These are phyloP conservation scores for Agonopterix arenella DNA, from an alignment of 2,888 invertebrate species.

Conservation along the genomic window DNA sequence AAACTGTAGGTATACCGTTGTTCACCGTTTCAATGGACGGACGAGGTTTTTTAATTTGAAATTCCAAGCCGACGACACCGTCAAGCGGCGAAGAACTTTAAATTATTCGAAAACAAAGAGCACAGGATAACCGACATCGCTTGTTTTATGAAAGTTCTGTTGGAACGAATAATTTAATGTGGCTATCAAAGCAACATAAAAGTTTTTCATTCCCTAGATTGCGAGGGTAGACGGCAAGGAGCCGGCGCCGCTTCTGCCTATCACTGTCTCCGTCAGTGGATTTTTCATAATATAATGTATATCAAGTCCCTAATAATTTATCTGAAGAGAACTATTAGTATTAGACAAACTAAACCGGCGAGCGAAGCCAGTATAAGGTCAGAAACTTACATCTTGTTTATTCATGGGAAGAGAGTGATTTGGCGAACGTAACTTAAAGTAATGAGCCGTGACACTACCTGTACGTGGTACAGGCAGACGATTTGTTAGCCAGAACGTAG, in stretches of 20 bases:
- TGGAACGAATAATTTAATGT: constrained; percentile 33
- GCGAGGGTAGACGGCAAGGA: constrained; percentile 2
- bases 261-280: neutral
- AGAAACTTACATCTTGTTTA: constrained; percentile 44
- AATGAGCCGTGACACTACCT: constrained; percentile 64
- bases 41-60: constrained; percentile 5
- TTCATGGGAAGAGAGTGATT: constrained; percentile 54
- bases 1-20: neutral
- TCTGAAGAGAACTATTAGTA: neutral
- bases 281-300: neutral
- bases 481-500: constrained; percentile 48
- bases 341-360: neutral
- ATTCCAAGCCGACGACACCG: constrained; percentile 19
- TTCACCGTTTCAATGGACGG: neutral
- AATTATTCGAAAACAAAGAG: constrained; percentile 44
- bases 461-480: constrained; percentile 45
- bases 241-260: neutral
- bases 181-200: constrained; percentile 19
- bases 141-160: constrained; percentile 44
- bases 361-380: constrained; percentile 12
- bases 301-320: neutral
- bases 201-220: constrained; percentile 20
- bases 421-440: constrained; percentile 51
- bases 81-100: constrained; percentile 27
- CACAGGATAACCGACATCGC: constrained; percentile 33